phyloP scores from a whole-genome alignment of 2,888 invertebrate species.

The Dicycla oo region DNA sequence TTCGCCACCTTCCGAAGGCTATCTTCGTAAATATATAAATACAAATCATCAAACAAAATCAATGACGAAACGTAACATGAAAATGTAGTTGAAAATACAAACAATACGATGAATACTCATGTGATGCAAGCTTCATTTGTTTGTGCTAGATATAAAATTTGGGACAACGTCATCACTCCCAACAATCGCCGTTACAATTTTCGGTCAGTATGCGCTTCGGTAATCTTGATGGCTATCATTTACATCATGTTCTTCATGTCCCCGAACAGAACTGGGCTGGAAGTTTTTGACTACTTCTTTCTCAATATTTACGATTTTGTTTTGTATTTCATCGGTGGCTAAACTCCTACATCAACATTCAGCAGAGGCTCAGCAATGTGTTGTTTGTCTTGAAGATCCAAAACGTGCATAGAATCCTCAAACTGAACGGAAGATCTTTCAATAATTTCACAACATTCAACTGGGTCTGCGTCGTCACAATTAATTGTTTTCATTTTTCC shows the following conservation, averaged over 20 bases:
- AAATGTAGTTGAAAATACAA: conserved; percentile 12
- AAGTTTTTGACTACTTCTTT: background rate
- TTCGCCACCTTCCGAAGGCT: no score
- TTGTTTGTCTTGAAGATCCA: conserved; percentile 37
- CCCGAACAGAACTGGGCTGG: background rate
- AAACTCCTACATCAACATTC: conserved; percentile 6
- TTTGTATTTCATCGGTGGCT: conserved; percentile 3
- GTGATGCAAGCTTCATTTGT: conserved; percentile 23
- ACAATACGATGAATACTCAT: conserved; percentile 25
- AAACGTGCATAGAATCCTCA: conserved; percentile 14
- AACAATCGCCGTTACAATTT: conserved; percentile 16
- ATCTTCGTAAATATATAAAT: no score
- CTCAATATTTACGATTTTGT: background rate
- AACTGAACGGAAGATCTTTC: conserved; percentile 1
- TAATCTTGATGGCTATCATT: background rate
- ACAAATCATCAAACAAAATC: background rate
- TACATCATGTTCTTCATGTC: background rate
- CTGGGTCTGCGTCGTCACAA: conserved; percentile 9
- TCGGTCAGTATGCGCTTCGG: background rate
- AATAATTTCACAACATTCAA: conserved; percentile 8
- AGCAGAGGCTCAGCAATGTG: conserved; percentile 24
- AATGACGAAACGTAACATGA: background rate
- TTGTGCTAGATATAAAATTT: conserved; percentile 28
- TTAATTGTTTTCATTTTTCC: conserved; percentile 4
- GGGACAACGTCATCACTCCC: conserved; percentile 10